Base-by-base conservation (phyloP, 2,797 vertebrate species). In the Echeneis naucrates region DNA sequence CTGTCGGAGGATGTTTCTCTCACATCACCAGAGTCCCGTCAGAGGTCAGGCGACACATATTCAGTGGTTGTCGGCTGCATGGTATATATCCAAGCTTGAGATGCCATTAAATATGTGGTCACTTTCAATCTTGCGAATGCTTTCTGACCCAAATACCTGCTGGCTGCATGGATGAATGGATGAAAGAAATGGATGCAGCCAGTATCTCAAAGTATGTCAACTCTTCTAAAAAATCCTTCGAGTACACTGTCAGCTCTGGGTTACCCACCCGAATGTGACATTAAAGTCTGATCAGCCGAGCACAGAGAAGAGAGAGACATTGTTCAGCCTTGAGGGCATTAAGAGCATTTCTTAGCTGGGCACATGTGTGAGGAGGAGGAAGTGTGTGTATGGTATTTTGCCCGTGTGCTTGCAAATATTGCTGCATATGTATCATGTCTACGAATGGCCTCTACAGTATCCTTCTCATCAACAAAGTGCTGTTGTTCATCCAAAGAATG, bases 401-500 rank as follows among this genome's bases (percentile, higher is more conserved):
- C 7, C 32, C 17, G 37, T 52, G 50, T 72, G 73, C 24, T 61
- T 57, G 58, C 55, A 82, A 77, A 83, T 73, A 68, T 77, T 79
- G 58, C 71, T 50, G 62, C 2, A 3, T 37, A 51, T 77, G 54
- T 55, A 42, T 82, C 77, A 79, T 55, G 23, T 63, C 19, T 23
- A 11, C 60, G 52, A 14, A 27, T 57, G 69, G 75, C 68, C 82
- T 60, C 48, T 12, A 33, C 73, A 70, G 47, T 60, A 68, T 78
- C 55, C 53, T 30, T 55, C 55, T 37, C 14, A 56, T 38, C 8
- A 75, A 82, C 81, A 83, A 80, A 55, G 56, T 66, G 40, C 81
- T 59, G 79, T 85, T 85, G 78, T 89, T 85, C 61, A 55, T 68
- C 35, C 35, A 53, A 74, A 78, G 38, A 82, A 87, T 67, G 26